Evolutionary conservation across 2,888 invertebrate genomes (phyloP).

Genomic region (Synergus gifuensis): DNA sequence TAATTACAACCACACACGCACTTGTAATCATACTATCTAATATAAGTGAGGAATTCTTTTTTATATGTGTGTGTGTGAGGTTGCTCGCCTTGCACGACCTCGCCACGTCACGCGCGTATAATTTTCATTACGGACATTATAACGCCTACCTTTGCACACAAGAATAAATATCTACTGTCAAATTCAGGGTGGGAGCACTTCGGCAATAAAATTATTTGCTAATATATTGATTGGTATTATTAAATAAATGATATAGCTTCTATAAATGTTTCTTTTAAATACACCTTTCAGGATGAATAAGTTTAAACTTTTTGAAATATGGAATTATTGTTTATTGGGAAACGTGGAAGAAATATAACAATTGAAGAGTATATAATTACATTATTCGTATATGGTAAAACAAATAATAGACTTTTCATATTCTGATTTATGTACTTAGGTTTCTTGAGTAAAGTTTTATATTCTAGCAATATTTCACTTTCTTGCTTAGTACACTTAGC

Average conservation of each 20-base stretch:
- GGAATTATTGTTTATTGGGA: no score
- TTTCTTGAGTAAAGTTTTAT: no score
- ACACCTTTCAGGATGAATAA: background rate
- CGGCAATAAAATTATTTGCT: background rate
- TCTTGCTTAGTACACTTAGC: background rate
- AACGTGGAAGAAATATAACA: no score
- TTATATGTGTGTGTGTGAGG: constrained; percentile 57
- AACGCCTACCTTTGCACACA: constrained; percentile 9
- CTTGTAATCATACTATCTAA: constrained; percentile 46
- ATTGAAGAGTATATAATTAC: no score
- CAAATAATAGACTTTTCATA: no score
- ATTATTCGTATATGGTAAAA: no score
- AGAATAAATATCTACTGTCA: constrained; percentile 3
- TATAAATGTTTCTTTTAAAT: background rate
- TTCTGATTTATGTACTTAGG: no score
- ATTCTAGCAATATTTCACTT: background rate
- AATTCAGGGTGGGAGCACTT: background rate
- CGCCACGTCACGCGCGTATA: constrained; percentile 60
- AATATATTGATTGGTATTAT: background rate
- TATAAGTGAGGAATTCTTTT: constrained; percentile 44
- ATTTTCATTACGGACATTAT: constrained; percentile 1
- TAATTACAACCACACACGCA: constrained; percentile 42
- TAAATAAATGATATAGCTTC: background rate
- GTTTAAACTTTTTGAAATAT: background rate
- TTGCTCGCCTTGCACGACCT: constrained; percentile 71